Evolutionary conservation across 1,140 invertebrate genomes (phyloP).

Genomic region (Apis florea): DNA sequence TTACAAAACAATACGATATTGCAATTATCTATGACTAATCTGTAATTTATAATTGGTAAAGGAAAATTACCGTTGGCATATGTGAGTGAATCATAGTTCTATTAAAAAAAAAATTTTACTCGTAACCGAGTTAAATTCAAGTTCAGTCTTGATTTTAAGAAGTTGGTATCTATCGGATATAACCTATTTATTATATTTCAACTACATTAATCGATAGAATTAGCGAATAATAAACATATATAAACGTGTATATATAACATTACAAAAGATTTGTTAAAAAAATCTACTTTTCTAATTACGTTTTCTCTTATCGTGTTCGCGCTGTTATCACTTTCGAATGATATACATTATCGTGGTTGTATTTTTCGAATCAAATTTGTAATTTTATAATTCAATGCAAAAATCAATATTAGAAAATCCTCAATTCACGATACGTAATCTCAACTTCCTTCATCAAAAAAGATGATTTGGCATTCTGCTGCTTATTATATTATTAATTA

Average conservation of each 20-base stretch:
- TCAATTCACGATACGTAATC: not conserved
- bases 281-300: not conserved
- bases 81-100: too few relatives aligned
- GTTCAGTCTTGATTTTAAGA: too few relatives aligned
- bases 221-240: not conserved
- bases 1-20: too few relatives aligned
- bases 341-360: not conserved
- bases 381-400: not conserved
- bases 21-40: too few relatives aligned
- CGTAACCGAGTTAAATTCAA: too few relatives aligned
- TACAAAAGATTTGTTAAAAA: not conserved
- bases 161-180: too few relatives aligned
- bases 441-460: not conserved
- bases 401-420: too few relatives aligned
- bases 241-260: not conserved
- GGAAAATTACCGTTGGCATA: too few relatives aligned
- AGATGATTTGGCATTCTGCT: not conserved
- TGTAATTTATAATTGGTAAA: too few relatives aligned
- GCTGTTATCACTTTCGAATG: not conserved
- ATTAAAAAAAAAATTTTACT: too few relatives aligned
- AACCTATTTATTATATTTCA: too few relatives aligned
- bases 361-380: not conserved
- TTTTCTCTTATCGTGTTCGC: constrained; percentile 8
- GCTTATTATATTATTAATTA: not conserved
- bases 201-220: too few relatives aligned